Evolutionary conservation across 2,113 vertebrate species (phyloP).

Genomic region (Pollimyrus isidori): DNA sequence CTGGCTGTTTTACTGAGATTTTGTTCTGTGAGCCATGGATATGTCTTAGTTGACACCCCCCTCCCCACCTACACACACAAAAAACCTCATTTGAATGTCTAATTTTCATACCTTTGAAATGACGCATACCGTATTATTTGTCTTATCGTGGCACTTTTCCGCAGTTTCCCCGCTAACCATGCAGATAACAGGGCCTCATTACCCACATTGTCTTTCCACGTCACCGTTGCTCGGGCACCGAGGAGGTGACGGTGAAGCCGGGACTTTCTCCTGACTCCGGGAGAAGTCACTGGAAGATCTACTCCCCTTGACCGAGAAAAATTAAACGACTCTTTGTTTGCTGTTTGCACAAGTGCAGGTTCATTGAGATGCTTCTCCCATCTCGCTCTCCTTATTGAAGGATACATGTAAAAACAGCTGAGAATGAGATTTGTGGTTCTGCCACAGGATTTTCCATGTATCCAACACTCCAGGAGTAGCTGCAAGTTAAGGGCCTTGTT

Average conservation of each 20-base stretch:
- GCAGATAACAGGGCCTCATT: neutral
- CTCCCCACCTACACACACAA: neutral
- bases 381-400: neutral
- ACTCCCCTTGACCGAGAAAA: neutral
- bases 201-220: neutral
- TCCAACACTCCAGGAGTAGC: neutral
- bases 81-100: neutral
- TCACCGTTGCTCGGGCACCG: neutral
- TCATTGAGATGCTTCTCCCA: neutral
- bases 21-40: neutral
- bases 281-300: neutral
- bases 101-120: slow-evolving; percentile 11
- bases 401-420: neutral
- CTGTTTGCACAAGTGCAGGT: neutral
- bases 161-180: neutral
- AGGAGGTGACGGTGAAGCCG: neutral
- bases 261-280: neutral
- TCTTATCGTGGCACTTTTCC: neutral
- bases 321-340: neutral
- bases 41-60: neutral
- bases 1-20: neutral
- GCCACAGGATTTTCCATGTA: neutral
- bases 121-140: neutral
- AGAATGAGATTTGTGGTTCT: neutral
- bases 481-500: neutral